Evolutionary conservation across 2,888 invertebrate species (phyloP).

Genomic region (Ophioninae sp.): DNA sequence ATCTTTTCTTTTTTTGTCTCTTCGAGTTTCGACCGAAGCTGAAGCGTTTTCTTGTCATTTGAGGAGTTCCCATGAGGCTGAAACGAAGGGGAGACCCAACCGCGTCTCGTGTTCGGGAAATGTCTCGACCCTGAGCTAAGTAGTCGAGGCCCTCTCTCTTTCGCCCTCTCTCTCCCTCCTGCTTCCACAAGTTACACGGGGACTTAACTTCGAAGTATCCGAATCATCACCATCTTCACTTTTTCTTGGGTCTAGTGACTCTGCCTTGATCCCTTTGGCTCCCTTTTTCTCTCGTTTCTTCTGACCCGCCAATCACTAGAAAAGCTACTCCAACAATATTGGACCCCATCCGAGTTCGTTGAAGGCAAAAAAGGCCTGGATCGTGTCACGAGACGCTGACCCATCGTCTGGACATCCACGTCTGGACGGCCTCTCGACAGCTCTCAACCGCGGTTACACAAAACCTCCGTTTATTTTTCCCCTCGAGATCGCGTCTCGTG

Average conservation of each 20-base stretch:
- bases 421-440: background rate
- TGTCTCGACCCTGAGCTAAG: constrained; percentile 23
- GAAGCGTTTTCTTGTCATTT: background rate
- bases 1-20: constrained; percentile 30
- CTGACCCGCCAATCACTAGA: constrained; percentile 13
- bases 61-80: background rate
- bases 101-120: constrained; percentile 36
- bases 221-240: background rate
- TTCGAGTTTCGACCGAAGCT: constrained; percentile 19
- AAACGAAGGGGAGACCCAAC: constrained; percentile 58
- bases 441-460: background rate
- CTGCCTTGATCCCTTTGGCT: constrained; percentile 9
- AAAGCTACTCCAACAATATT: constrained; percentile 35
- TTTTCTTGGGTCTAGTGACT: constrained; percentile 3
- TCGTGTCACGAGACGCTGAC: constrained; percentile 1
- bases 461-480: background rate
- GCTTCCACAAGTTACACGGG: background rate
- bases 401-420: background rate
- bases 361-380: constrained; percentile 5
- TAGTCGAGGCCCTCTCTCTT: constrained; percentile 8
- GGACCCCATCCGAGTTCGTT: background rate
- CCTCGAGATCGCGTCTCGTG: background rate
- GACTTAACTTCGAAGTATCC: too few species aligned
- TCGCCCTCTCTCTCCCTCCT: background rate
- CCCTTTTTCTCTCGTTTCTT: constrained; percentile 3